Evolutionary conservation across 2,888 invertebrate genomes (phyloP).

Genomic region (Conops quadrifasciatus): DNA sequence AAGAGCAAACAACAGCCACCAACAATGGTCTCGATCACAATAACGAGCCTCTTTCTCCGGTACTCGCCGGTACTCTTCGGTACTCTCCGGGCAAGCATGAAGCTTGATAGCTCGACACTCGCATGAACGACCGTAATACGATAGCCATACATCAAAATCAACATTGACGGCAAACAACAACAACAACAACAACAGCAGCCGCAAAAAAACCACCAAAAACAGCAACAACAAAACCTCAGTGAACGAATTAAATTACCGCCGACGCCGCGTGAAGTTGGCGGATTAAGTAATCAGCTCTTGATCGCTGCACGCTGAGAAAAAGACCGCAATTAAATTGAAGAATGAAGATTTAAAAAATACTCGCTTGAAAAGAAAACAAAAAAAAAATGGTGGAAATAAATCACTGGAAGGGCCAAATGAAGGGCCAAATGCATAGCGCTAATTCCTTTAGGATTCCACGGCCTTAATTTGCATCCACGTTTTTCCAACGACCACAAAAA

Average conservation of each 20-base stretch:
- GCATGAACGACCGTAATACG: too few relatives aligned
- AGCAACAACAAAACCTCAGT: not conserved
- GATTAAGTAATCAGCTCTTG: slow-evolving; percentile 14
- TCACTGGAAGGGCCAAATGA: not conserved
- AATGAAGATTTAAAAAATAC: not conserved
- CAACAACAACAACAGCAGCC: not conserved
- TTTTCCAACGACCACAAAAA: too few relatives aligned
- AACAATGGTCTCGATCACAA: not conserved
- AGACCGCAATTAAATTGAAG: slow-evolving; percentile 18
- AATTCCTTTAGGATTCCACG: too few relatives aligned
- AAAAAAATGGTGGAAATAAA: not conserved
- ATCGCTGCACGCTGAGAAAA: slow-evolving; percentile 15
- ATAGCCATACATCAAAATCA: too few relatives aligned
- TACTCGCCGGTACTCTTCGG: not conserved
- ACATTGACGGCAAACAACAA: not conserved
- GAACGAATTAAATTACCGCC: slow-evolving; percentile 1
- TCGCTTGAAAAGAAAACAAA: not conserved
- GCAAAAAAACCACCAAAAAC: slow-evolving; percentile 10
- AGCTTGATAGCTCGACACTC: too few relatives aligned
- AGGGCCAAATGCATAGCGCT: too few relatives aligned
- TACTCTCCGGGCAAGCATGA: too few relatives aligned
- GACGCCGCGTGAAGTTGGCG: slow-evolving; percentile 11
- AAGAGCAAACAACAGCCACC: slow-evolving; percentile 10
- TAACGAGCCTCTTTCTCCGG: slow-evolving; percentile 1
- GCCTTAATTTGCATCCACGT: too few relatives aligned